A percentile compares a stretch with the other conserved stretches of the same genome.
These are phyloP conservation scores for Leptonema lineaticorne DNA, from an alignment of 1,140 invertebrate genomes.

Conservation along the genomic window DNA sequence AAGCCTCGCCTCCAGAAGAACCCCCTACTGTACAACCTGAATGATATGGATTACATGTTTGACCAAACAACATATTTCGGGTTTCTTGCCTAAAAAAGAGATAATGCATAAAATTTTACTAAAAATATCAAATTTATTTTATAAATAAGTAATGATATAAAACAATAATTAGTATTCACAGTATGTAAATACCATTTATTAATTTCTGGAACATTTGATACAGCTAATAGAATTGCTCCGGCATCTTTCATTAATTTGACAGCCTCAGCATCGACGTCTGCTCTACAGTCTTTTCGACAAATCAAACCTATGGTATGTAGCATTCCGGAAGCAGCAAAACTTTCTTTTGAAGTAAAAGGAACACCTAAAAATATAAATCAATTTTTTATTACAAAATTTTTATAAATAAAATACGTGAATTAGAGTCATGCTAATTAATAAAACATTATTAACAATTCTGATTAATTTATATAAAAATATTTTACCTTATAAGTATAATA, in stretches of 20 bases:
- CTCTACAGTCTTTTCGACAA: slow-evolving; percentile 56
- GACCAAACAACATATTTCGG: slow-evolving; percentile 87
- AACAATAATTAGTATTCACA: background rate
- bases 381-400: background rate
- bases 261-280: slow-evolving; percentile 74
- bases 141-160: background rate
- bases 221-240: slow-evolving; percentile 86
- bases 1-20: slow-evolving; percentile 80
- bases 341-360: slow-evolving; percentile 76
- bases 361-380: slow-evolving; percentile 58
- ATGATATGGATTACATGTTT: slow-evolving; percentile 93
- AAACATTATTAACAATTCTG: background rate
- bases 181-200: slow-evolving; percentile 56
- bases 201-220: slow-evolving; percentile 92
- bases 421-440: too few relatives aligned
- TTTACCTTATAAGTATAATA: too few relatives aligned
- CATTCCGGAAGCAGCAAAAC: slow-evolving; percentile 61
- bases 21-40: slow-evolving; percentile 78
- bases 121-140: background rate
- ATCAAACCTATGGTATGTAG: slow-evolving; percentile 67
- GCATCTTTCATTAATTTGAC: slow-evolving; percentile 72
- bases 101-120: background rate
- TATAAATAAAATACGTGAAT: too few relatives aligned
- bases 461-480: slow-evolving; percentile 6
- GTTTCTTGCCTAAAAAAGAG: slow-evolving; percentile 80